Conservation (phyloP, 1,140 invertebrate species). For the Drosophila parvula region DNA sequence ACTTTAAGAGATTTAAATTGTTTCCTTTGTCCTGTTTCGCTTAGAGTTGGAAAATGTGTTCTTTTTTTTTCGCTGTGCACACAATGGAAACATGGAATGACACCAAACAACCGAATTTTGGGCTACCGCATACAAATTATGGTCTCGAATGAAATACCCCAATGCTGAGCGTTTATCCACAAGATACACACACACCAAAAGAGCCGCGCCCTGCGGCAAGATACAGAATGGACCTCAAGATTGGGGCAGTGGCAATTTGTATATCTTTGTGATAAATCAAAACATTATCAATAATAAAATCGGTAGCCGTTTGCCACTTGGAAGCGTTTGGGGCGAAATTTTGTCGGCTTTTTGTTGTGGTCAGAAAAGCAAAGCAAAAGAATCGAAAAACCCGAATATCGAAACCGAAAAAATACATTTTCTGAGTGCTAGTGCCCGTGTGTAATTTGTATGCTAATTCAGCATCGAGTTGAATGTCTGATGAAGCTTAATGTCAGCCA, state of each 20-base stretch:
- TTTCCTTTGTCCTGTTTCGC: neutral
- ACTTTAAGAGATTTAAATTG: neutral
- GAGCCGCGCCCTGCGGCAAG: conserved; percentile 58
- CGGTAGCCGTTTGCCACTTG: conserved; percentile 81
- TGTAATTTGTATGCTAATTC: conserved; percentile 81
- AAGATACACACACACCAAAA: conserved; percentile 34
- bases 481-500: conserved; percentile 70
- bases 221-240: conserved; percentile 33
- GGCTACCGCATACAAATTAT: conserved; percentile 63
- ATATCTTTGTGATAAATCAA: conserved; percentile 81
- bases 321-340: conserved; percentile 56
- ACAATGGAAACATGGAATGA: conserved; percentile 54
- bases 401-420: conserved; percentile 30
- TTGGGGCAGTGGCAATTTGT: conserved; percentile 68
- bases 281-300: conserved; percentile 82
- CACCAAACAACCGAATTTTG: conserved; percentile 43
- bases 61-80: conserved; percentile 8
- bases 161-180: conserved; percentile 28
- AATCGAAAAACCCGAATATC: conserved; percentile 16
- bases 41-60: neutral
- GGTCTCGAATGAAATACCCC: conserved; percentile 28
- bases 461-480: conserved; percentile 68
- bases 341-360: conserved; percentile 75
- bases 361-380: conserved; percentile 38
- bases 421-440: conserved; percentile 73